Evolutionary conservation across 1,140 invertebrate genomes (phyloP).

Genomic region (Drosophila bifasciata): DNA sequence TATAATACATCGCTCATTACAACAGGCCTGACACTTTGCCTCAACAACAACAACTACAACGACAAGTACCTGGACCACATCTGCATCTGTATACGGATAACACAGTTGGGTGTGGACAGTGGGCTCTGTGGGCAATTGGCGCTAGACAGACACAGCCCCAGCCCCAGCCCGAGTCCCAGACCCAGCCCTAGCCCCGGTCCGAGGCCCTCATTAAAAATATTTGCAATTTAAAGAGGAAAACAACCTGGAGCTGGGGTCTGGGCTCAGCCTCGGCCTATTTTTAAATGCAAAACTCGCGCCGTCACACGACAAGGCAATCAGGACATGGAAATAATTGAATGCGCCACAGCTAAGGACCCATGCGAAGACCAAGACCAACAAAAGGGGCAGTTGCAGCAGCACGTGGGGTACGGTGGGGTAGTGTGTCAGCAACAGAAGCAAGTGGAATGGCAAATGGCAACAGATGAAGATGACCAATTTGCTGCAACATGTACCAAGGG

Average conservation of each 20-base stretch:
- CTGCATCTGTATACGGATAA: constrained; percentile 43
- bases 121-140: constrained; percentile 21
- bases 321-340: constrained; percentile 81
- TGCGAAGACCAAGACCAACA: no score
- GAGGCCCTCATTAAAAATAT: constrained; percentile 72
- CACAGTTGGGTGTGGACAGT: constrained; percentile 36
- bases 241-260: constrained; percentile 8
- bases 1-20: constrained; percentile 67
- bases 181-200: constrained; percentile 2
- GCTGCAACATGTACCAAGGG: constrained; percentile 59
- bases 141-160: constrained; percentile 36
- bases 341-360: constrained; percentile 39
- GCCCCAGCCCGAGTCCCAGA: background rate
- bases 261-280: constrained; percentile 53
- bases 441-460: constrained; percentile 43
- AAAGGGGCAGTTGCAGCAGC: constrained; percentile 7
- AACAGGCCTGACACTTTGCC: constrained; percentile 67
- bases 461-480: constrained; percentile 79
- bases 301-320: constrained; percentile 77
- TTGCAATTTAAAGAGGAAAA: constrained; percentile 67
- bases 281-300: constrained; percentile 75
- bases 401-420: background rate
- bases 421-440: background rate
- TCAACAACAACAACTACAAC: background rate
- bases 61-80: constrained; percentile 2